Percentiles rank a stretch among this genome's conserved stretches.
These are phyloP conservation scores for Frankliniella fusca DNA, from an alignment of 2,888 invertebrate species.

Conservation along the genomic window DNA sequence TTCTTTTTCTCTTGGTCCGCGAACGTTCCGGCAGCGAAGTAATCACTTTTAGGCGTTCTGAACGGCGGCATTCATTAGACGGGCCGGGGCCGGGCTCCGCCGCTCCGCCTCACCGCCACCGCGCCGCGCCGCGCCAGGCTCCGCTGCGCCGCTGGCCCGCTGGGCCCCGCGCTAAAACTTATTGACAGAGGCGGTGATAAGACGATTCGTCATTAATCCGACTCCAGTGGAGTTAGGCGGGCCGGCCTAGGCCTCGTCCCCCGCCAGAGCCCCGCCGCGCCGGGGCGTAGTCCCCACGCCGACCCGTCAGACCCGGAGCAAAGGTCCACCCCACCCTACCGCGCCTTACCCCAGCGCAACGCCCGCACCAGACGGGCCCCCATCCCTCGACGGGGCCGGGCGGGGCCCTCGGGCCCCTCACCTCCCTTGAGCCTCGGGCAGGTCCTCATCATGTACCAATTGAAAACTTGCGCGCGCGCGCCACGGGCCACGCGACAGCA, in stretches of 20 bases:
- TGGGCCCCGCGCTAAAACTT: neutral
- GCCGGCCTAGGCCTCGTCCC: neutral
- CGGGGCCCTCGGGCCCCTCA: too few relatives aligned
- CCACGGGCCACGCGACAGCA: neutral
- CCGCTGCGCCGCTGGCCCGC: neutral
- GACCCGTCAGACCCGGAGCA: too few relatives aligned
- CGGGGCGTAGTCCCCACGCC: neutral
- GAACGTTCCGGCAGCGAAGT: too few relatives aligned
- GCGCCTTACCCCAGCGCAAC: too few relatives aligned
- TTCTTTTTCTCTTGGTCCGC: too few relatives aligned
- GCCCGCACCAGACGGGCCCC: too few relatives aligned
- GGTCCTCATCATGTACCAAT: neutral
- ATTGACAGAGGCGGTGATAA: neutral
- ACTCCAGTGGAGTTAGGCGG: neutral
- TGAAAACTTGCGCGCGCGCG: conserved; percentile 1
- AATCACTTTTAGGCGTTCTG: too few relatives aligned
- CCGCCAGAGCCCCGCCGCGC: neutral
- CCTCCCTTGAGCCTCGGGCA: neutral
- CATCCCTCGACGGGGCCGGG: too few relatives aligned
- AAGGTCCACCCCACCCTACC: too few relatives aligned
- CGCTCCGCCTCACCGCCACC: too few relatives aligned
- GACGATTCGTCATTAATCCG: conserved; percentile 6
- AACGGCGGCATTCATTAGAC: too few relatives aligned
- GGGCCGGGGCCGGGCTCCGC: too few relatives aligned
- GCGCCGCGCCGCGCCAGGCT: neutral